These are phyloP conservation scores for Oppia nitens DNA, from an alignment of 1,140 invertebrate species.

Conservation along the genomic window DNA sequence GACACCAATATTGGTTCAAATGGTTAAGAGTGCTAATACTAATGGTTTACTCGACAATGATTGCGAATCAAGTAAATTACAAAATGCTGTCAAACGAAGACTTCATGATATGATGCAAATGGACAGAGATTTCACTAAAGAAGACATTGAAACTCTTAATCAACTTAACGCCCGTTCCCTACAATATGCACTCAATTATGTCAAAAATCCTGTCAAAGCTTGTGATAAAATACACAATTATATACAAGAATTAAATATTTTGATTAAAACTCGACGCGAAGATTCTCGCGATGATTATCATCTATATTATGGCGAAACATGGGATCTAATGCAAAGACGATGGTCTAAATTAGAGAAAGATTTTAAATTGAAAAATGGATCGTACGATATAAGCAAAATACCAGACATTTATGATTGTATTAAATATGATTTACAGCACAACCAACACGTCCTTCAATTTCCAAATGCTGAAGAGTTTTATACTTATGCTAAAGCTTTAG, in stretches of 20 bases:
- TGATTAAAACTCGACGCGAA: constrained; percentile 60
- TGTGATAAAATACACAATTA: constrained; percentile 73
- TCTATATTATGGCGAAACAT: constrained; percentile 94
- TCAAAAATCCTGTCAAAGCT: constrained; percentile 87
- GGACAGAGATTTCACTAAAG: constrained; percentile 66
- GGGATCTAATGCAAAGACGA: constrained; percentile 91
- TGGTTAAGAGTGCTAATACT: constrained; percentile 98
- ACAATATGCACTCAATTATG: constrained; percentile 47
- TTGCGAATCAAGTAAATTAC: constrained; percentile 86
- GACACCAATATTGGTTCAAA: constrained; percentile 96
- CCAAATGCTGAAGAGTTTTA: constrained; percentile 86
- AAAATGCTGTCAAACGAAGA: constrained; percentile 83
- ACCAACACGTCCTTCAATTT: constrained; percentile 84
- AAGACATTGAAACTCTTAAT: constrained; percentile 72
- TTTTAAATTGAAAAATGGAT: constrained; percentile 71
- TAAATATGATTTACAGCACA: constrained; percentile 97
- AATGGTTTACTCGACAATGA: constrained; percentile 96
- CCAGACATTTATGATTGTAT: constrained; percentile 99
- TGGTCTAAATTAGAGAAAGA: constrained; percentile 99
- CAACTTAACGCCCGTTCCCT: constrained; percentile 68
- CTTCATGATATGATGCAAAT: constrained; percentile 83
- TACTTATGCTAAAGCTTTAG: constrained; percentile 82
- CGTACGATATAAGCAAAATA: constrained; percentile 95
- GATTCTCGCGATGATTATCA: constrained; percentile 52
- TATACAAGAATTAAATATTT: constrained; percentile 64